These are phyloP conservation scores for Eueides isabella DNA, from an alignment of 1,140 invertebrate genomes.

Conservation along the genomic window DNA sequence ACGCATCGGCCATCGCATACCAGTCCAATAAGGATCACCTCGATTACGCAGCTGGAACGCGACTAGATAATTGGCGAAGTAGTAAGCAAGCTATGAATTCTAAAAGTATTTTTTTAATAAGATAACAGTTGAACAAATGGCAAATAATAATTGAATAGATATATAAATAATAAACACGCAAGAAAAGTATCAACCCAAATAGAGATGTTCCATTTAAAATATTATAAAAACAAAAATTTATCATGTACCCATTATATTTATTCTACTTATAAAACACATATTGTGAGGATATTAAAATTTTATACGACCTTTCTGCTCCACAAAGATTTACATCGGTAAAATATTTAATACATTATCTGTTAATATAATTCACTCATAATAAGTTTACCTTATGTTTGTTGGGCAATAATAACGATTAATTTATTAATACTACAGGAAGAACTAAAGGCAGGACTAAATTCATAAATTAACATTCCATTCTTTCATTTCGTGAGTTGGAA, in stretches of 20 bases:
- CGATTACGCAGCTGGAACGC: slow-evolving; percentile 68
- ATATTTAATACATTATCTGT: background rate
- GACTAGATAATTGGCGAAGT: slow-evolving; percentile 62
- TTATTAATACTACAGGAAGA: background rate
- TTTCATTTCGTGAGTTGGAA: slow-evolving; percentile 51
- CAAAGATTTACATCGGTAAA: background rate
- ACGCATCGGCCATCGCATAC: slow-evolving; percentile 66
- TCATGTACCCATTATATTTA: no score
- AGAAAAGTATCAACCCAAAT: no score
- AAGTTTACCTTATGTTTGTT: background rate
- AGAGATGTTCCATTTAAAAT: no score
- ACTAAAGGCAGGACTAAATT: background rate
- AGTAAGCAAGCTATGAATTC: slow-evolving; percentile 52
- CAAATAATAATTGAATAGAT: no score
- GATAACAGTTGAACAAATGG: background rate
- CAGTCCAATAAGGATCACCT: slow-evolving; percentile 75
- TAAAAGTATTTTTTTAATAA: background rate
- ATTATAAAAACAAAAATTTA: no score
- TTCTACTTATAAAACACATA: background rate
- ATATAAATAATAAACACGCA: no score
- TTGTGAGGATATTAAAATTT: background rate
- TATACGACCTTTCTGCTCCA: background rate
- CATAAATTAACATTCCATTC: slow-evolving; percentile 50
- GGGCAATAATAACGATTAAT: background rate
- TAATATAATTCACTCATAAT: background rate